Percentiles rank a stretch among this genome's conserved stretches.
These are phyloP conservation scores for Hypolimnas misippus DNA, from an alignment of 2,888 invertebrate species.

Conservation along the genomic window DNA sequence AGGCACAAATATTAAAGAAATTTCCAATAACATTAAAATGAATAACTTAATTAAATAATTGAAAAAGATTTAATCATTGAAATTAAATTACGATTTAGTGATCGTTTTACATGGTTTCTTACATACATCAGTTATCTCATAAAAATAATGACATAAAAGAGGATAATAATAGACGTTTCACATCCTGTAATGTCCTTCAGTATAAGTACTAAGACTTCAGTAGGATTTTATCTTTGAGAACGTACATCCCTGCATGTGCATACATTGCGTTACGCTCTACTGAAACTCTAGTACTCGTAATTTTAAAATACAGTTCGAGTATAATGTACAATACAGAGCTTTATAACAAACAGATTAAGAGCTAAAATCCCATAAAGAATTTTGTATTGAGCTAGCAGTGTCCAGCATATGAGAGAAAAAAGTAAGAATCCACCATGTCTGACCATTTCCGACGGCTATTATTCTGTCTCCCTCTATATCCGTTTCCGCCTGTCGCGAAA, in stretches of 20 bases:
- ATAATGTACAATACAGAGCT: constrained; percentile 37
- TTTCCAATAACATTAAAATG: not conserved
- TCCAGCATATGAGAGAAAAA: constrained; percentile 76
- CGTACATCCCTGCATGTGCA: constrained; percentile 51
- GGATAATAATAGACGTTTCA: constrained; percentile 23
- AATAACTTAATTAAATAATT: too few relatives aligned
- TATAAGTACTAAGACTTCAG: constrained; percentile 36
- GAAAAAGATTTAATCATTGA: too few relatives aligned
- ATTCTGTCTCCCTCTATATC: constrained; percentile 84
- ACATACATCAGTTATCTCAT: not conserved
- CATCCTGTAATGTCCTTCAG: constrained; percentile 26
- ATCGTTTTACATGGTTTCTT: not conserved
- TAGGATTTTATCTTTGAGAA: constrained; percentile 46
- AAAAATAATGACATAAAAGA: constrained; percentile 4
- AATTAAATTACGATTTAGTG: too few relatives aligned
- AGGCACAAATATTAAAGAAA: too few relatives aligned
- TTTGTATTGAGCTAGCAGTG: constrained; percentile 71
- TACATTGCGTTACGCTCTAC: constrained; percentile 56
- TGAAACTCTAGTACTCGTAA: constrained; percentile 54
- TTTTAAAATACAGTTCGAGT: constrained; percentile 43
- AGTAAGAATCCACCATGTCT: constrained; percentile 80
- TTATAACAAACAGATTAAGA: constrained; percentile 41
- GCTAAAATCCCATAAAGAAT: constrained; percentile 43
- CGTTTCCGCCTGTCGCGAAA: constrained; percentile 81
- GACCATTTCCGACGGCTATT: constrained; percentile 84